phyloP scores from a whole-genome alignment of 2,888 invertebrate genomes.

The Ctenicera cuprea region DNA sequence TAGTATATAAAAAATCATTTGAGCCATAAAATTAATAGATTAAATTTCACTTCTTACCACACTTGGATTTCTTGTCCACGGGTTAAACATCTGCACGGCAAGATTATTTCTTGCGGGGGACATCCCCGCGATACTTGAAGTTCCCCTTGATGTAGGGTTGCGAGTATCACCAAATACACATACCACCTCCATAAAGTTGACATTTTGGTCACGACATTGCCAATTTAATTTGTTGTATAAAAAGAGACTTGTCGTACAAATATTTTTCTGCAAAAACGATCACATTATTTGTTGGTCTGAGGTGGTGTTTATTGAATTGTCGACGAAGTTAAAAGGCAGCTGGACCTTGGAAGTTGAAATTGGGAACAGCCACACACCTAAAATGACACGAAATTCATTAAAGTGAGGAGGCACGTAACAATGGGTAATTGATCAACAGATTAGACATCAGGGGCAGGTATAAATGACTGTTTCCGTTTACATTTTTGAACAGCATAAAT shows the following conservation, averaged over 20 bases:
- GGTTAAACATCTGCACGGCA: slow-evolving; percentile 88
- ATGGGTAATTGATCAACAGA: slow-evolving; percentile 14
- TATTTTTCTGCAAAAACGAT: neutral
- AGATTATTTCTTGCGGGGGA: slow-evolving; percentile 84
- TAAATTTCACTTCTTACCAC: slow-evolving; percentile 78
- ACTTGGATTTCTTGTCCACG: slow-evolving; percentile 88
- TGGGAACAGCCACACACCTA: slow-evolving; percentile 16
- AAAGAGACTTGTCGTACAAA: neutral
- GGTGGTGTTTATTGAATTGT: neutral
- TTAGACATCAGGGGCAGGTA: neutral
- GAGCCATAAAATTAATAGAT: too few relatives aligned
- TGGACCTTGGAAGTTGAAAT: slow-evolving; percentile 9
- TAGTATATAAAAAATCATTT: too few relatives aligned
- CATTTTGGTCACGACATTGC: slow-evolving; percentile 55
- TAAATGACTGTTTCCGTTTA: slow-evolving; percentile 22
- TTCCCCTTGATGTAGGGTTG: slow-evolving; percentile 36
- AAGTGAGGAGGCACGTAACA: neutral
- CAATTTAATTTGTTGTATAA: neutral
- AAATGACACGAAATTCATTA: slow-evolving; percentile 22
- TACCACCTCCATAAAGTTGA: slow-evolving; percentile 46
- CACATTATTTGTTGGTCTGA: neutral
- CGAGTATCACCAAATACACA: slow-evolving; percentile 46
- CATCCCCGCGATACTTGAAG: slow-evolving; percentile 70
- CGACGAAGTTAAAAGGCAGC: slow-evolving; percentile 7
- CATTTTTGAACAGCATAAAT: neutral